Percentiles rank a stretch among this genome's conserved stretches.
These are phyloP conservation scores for Pogona vitticeps DNA, from an alignment of 2,113 vertebrate species.

Conservation along the genomic window DNA sequence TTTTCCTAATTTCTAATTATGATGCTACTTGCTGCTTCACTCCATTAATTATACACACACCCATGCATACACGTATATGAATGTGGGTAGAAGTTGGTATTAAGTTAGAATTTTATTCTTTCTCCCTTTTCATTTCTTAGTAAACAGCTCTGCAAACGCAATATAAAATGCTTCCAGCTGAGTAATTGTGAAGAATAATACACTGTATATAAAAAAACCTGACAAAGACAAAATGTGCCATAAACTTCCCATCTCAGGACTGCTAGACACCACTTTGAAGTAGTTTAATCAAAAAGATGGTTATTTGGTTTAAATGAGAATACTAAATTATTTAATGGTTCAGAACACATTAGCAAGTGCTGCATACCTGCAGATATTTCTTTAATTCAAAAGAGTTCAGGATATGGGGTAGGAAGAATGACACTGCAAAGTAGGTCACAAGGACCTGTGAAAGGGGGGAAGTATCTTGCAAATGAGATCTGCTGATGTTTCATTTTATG, in stretches of 20 bases:
- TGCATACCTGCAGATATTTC: slow-evolving; percentile 22
- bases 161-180: slow-evolving; percentile 34
- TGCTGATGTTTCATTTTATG: background rate
- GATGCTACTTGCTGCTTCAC: too few relatives aligned
- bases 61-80: background rate
- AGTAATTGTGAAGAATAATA: slow-evolving; percentile 44
- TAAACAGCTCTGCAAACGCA: slow-evolving; percentile 48
- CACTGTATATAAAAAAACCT: slow-evolving; percentile 23
- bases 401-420: background rate
- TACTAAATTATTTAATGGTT: slow-evolving; percentile 39
- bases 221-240: slow-evolving; percentile 46
- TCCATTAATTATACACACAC: background rate
- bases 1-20: too few relatives aligned
- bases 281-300: slow-evolving; percentile 44
- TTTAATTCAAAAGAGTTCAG: slow-evolving; percentile 14
- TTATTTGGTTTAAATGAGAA: slow-evolving; percentile 34
- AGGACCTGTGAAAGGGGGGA: slow-evolving; percentile 25
- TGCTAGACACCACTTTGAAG: slow-evolving; percentile 49
- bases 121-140: slow-evolving; percentile 48
- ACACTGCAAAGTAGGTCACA: slow-evolving; percentile 7
- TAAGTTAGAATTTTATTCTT: slow-evolving; percentile 19
- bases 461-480: background rate
- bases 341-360: slow-evolving; percentile 25
- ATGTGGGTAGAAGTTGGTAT: background rate
- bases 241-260: slow-evolving; percentile 37